A percentile compares a stretch with the other conserved stretches of the same genome.
These are phyloP conservation scores for Elgonia sp. DNA, from an alignment of 2,888 invertebrate genomes.

Conservation along the genomic window DNA sequence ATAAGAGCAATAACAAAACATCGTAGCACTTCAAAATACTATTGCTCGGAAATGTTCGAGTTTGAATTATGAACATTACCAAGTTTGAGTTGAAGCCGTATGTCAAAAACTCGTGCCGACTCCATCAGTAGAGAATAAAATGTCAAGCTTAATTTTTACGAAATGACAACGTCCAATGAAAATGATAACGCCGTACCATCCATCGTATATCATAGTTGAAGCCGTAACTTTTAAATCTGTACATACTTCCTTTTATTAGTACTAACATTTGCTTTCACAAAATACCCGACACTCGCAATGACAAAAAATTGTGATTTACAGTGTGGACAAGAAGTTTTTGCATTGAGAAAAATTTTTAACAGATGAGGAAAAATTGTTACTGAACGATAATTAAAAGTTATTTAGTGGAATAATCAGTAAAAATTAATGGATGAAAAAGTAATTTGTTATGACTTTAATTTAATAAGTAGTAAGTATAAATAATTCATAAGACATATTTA, in stretches of 20 bases:
- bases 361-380: neutral
- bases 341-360: neutral
- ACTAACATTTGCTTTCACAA: slow-evolving; percentile 45
- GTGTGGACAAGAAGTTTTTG: slow-evolving; percentile 20
- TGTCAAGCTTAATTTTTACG: slow-evolving; percentile 52
- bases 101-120: slow-evolving; percentile 5
- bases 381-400: neutral
- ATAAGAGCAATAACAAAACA: neutral
- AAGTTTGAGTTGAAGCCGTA: slow-evolving; percentile 10
- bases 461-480: too few species aligned
- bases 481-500: too few species aligned
- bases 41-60: neutral
- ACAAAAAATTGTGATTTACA: slow-evolving; percentile 28
- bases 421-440: neutral
- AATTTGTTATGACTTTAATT: too few species aligned
- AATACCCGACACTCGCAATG: slow-evolving; percentile 6
- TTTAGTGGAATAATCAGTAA: neutral
- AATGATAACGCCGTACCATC: slow-evolving; percentile 32
- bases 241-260: slow-evolving; percentile 52
- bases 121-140: slow-evolving; percentile 27
- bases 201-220: slow-evolving; percentile 37
- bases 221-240: slow-evolving; percentile 29
- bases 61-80: neutral
- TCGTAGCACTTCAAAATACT: neutral
- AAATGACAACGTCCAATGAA: slow-evolving; percentile 57